Evolutionary conservation across 2,797 vertebrate genomes (phyloP).

Genomic region (Protonibea diacanthus): DNA sequence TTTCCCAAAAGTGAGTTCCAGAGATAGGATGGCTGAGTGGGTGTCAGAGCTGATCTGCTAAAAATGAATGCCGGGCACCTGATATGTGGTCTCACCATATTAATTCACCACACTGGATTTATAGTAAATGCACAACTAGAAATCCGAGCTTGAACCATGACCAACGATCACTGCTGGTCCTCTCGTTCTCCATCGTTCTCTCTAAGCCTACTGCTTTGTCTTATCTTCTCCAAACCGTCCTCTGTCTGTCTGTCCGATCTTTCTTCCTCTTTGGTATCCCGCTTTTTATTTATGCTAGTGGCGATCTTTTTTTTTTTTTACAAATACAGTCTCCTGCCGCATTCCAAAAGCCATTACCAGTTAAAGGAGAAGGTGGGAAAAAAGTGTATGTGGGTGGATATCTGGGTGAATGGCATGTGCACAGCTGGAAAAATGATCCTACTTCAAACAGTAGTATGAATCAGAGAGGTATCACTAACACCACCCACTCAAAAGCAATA

Average conservation of each 20-base stretch:
- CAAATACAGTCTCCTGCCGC: slow-evolving; percentile 54
- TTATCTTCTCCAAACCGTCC: slow-evolving; percentile 19
- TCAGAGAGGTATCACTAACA: slow-evolving; percentile 83
- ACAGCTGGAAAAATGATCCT: slow-evolving; percentile 83
- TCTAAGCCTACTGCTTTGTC: slow-evolving; percentile 12
- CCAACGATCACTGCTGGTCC: slow-evolving; percentile 39
- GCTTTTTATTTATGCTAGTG: slow-evolving; percentile 49
- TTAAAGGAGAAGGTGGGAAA: slow-evolving; percentile 37
- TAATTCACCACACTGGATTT: slow-evolving; percentile 55
- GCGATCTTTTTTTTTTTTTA: slow-evolving; percentile 57
- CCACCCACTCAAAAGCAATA: slow-evolving; percentile 83
- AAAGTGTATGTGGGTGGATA: slow-evolving; percentile 74
- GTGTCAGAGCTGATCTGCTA: slow-evolving; percentile 24
- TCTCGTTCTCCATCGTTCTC: slow-evolving; percentile 22
- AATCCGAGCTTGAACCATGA: slow-evolving; percentile 57
- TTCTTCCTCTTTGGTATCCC: slow-evolving; percentile 11
- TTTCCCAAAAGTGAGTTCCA: slow-evolving; percentile 3
- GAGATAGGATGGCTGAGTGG: slow-evolving; percentile 15
- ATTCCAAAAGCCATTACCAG: slow-evolving; percentile 66
- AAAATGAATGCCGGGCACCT: slow-evolving; percentile 28
- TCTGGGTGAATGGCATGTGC: slow-evolving; percentile 79
- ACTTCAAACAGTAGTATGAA: slow-evolving; percentile 84
- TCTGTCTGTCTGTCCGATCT: slow-evolving; percentile 30
- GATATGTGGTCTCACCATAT: slow-evolving; percentile 45
- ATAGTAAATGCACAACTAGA: slow-evolving; percentile 41